Evolutionary conservation across 2,113 vertebrate genomes (phyloP), one percentile per base, ranked within the genome.

Genomic region (Campylomormyrus numenius): DNA sequence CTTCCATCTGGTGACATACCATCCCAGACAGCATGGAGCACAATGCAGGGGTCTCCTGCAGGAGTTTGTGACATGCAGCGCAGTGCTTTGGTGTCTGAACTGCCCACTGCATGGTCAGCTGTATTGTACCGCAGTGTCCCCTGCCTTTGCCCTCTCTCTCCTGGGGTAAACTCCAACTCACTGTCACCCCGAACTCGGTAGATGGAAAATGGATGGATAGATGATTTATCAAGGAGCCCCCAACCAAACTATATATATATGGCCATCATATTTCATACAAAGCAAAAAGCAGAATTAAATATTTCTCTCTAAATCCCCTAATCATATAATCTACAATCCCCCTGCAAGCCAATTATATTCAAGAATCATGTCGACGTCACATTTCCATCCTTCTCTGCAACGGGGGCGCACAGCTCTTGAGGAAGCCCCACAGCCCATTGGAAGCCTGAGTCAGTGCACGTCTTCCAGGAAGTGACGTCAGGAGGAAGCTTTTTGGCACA

Each of bases 401-500:
- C 7, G 19, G 39, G 80, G 35, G 21, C 46, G 11, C 21, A 46
- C 39, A 24, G 9, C 80, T 84, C 21, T 84, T 84, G 15, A 85
- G 45, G 83, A 85, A 42, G 83, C 42, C 15, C 15, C 35, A 42
- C 15, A 13, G 2, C 35, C 77, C 35, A 45, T 24, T 19, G 45
- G 42, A 8, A 39, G 31, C 77, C 21, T 11, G 35, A 88, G 11
- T 77, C 35, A 91, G 88, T 48, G 45, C 70, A 19, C n/a, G 45
- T 87, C 50, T 50, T 90, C 80, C 91, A 92, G 92, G 92, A 93
- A 93, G 89, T 21, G 2, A 39, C 46, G 85, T 90, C 53, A 70
- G 89, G 52, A 91, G 91, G 92, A 93, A 91, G 74, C 49, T 39
- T 39, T n/a, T 19, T 88, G 91, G 91, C 88, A 91, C 92, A 93